Conservation (phyloP, 2,113 vertebrate genomes). For the Syrrhaptes paradoxus region DNA sequence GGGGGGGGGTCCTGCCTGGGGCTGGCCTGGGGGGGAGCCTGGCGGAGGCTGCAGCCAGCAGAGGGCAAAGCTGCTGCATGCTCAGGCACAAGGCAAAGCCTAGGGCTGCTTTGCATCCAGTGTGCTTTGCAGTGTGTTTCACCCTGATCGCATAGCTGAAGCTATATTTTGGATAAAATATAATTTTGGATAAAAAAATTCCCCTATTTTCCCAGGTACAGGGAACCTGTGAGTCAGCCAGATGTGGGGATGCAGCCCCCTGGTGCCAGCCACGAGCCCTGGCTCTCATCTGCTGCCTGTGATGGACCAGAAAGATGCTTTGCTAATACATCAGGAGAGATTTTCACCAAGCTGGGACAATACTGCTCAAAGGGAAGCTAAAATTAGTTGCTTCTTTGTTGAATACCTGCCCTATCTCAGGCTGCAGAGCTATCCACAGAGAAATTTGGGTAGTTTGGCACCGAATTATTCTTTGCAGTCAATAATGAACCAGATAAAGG, state of each 20-base stretch:
- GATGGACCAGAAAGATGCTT: neutral
- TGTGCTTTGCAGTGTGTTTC: neutral
- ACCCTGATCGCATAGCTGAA: rapidly evolving
- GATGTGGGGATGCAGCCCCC: neutral
- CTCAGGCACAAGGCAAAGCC: rapidly evolving
- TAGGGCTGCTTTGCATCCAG: too few species aligned
- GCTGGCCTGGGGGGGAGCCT: too few species aligned
- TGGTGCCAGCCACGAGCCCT: neutral
- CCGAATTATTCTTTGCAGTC: neutral
- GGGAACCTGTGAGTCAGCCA: neutral
- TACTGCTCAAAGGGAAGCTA: neutral
- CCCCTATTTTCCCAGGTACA: neutral
- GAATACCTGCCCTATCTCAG: neutral
- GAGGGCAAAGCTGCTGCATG: constrained; percentile 29
- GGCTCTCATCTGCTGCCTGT: neutral
- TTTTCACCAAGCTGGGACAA: neutral
- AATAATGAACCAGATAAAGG: neutral
- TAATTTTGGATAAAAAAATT: too few species aligned
- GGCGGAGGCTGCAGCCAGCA: neutral
- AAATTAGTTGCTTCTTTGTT: neutral
- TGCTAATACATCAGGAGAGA: neutral
- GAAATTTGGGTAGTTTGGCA: neutral
- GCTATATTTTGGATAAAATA: rapidly evolving
- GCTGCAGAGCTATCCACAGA: neutral
- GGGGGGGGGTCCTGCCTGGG: too few species aligned